A percentile compares a stretch with the other conserved stretches of the same genome.
phyloP scores from a whole-genome alignment of 2,888 invertebrate species.

The Drosophila leonis region DNA sequence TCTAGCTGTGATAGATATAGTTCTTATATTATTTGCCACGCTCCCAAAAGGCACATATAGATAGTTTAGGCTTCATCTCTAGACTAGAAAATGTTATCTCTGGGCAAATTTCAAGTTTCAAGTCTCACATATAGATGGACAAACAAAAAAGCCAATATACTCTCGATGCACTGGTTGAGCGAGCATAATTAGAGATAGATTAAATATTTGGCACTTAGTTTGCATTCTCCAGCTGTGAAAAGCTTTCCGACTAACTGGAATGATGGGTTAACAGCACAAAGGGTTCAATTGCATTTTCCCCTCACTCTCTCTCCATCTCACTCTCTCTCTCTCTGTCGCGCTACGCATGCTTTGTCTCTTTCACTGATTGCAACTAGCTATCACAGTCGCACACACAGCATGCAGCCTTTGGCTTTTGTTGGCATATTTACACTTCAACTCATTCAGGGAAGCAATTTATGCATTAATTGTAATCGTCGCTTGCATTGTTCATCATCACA shows the following conservation, averaged over 20 bases:
- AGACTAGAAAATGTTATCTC: too few relatives aligned
- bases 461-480: slow-evolving; percentile 73
- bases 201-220: not conserved
- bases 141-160: not conserved
- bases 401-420: slow-evolving; percentile 1
- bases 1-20: too few relatives aligned
- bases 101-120: not conserved
- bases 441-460: slow-evolving; percentile 68
- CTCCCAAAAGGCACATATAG: too few relatives aligned
- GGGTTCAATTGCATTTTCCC: slow-evolving; percentile 28
- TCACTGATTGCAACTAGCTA: slow-evolving; percentile 4
- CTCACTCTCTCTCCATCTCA: too few relatives aligned
- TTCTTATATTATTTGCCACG: too few relatives aligned
- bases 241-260: not conserved
- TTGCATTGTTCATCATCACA: slow-evolving; percentile 65
- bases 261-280: slow-evolving; percentile 27
- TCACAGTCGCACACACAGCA: slow-evolving; percentile 1
- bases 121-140: not conserved
- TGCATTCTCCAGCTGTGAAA: not conserved
- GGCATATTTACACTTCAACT: slow-evolving; percentile 57
- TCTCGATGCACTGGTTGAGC: not conserved
- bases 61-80: too few relatives aligned
- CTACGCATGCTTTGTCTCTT: not conserved
- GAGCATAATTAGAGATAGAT: not conserved
- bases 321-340: not conserved